A percentile compares a stretch with the other conserved stretches of the same genome.
phyloP scores from a whole-genome alignment of 2,888 invertebrate species.

The Athrips mouffetella region DNA sequence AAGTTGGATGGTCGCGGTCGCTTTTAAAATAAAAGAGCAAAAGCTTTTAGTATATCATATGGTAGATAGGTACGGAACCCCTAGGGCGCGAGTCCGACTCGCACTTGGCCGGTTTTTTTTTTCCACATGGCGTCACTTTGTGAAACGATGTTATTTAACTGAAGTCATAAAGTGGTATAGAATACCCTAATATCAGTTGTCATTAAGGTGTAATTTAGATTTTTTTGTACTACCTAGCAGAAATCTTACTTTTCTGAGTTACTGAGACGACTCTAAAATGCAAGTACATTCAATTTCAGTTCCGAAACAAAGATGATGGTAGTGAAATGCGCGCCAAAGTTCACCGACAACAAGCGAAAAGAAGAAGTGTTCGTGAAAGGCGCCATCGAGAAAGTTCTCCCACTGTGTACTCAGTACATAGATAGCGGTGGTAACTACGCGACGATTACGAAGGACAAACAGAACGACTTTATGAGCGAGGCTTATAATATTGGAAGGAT shows the following conservation, averaged over 20 bases:
- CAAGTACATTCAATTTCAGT: slow-evolving; percentile 53
- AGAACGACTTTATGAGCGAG: slow-evolving; percentile 87
- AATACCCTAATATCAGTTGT: too few species aligned
- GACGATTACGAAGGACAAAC: slow-evolving; percentile 87
- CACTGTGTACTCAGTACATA: slow-evolving; percentile 88
- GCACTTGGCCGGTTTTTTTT: too few species aligned
- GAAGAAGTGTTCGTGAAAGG: slow-evolving; percentile 96
- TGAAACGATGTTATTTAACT: too few species aligned
- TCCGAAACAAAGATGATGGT: slow-evolving; percentile 99
- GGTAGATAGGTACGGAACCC: too few species aligned
- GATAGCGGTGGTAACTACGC: slow-evolving; percentile 85
- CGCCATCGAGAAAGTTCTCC: slow-evolving; percentile 93
- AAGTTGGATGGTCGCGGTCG: too few species aligned
- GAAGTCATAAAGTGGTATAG: too few species aligned
- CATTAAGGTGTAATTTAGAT: too few species aligned
- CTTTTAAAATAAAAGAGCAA: too few species aligned
- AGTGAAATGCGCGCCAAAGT: slow-evolving; percentile 92
- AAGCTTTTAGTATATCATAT: too few species aligned
- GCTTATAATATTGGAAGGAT: slow-evolving; percentile 92
- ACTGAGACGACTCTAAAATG: neutral
- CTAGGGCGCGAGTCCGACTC: too few species aligned
- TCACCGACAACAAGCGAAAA: slow-evolving; percentile 82
- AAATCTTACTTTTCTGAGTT: neutral
- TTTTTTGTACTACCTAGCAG: too few species aligned
- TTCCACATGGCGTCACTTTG: too few species aligned